Percentiles rank a stretch among this genome's conserved stretches.
These are phyloP conservation scores for Solen grandis DNA, from an alignment of 1,140 invertebrate species.

Conservation along the genomic window DNA sequence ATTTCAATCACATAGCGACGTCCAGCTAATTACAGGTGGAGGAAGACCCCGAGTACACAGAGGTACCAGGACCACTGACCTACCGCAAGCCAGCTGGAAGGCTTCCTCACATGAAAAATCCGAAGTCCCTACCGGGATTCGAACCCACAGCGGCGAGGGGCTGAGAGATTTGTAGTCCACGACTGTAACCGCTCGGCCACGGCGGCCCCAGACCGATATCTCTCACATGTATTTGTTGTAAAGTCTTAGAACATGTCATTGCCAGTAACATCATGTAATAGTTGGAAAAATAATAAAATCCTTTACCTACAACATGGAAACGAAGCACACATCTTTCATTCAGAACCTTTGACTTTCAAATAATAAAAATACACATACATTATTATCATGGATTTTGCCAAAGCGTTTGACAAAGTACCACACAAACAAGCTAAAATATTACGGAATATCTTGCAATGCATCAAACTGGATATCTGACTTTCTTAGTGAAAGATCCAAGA, in stretches of 20 bases:
- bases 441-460: slow-evolving; percentile 36
- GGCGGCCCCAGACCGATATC: no score
- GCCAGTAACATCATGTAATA: slow-evolving; percentile 52
- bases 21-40: no score
- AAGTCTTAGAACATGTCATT: slow-evolving; percentile 63
- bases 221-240: no score
- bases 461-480: slow-evolving; percentile 41
- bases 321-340: slow-evolving; percentile 48
- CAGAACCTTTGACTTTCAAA: slow-evolving; percentile 21
- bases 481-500: slow-evolving; percentile 29
- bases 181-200: no score
- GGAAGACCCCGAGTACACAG: no score
- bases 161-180: no score
- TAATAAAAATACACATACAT: slow-evolving; percentile 33
- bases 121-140: no score
- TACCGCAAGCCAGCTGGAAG: no score
- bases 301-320: slow-evolving; percentile 55
- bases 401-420: slow-evolving; percentile 50
- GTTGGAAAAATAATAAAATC: slow-evolving; percentile 46
- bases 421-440: slow-evolving; percentile 44
- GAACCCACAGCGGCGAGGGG: no score
- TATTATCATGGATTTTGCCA: slow-evolving; percentile 55
- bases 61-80: no score
- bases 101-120: no score
- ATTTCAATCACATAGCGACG: no score